Base-by-base conservation (phyloP, 2,797 vertebrate species). In the Dromococcyx pavoninus region DNA sequence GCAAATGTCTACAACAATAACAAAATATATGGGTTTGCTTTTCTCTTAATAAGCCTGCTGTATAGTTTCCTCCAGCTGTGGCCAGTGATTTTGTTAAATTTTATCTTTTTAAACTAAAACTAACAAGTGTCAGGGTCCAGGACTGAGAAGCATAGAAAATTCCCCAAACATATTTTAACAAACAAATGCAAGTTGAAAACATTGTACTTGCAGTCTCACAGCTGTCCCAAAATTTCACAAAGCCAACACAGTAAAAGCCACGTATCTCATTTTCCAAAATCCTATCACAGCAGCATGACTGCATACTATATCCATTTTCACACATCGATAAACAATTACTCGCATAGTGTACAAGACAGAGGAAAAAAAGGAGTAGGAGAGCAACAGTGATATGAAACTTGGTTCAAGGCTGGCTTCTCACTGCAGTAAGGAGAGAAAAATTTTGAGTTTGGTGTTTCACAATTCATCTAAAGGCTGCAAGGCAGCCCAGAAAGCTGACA, bases 311-410 rank as follows among this genome's bases (percentile, higher is more conserved):
- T 18, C 50, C 24, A 27, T 75, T 88, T 91, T 73, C 86, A 92
- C 65, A 77, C 77, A 58, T 3, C 1, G 0, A 51, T 64, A 44
- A 90, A 37, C 53, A 64, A 76, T 86, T 84, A 66, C 56, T 53
- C 13, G 0, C 0, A 0, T 21, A 43, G 39, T 0, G 0, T 41
- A n/a, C 39, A 56, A 69, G 65, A 35, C 1, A 44, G 39, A 91
- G 46, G n/a, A 86, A 86, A 91, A 41, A 16, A 5, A 86, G 56
- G 58, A 0, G 0, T 33, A 82, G 53, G 61, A 91, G 48, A 87
- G 12, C 44, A 65, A 9, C 35, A 32, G 30, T 16, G 19, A 39
- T 54, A 61, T 67, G 39, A 86, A 43, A 73, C n/a, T 24, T 48
- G 16, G 22, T 19, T 54, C 46, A 65, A 77, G 28, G 12, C 65